A percentile compares a stretch with the other conserved stretches of the same genome.
These are phyloP conservation scores for Neuroscelio doddi DNA, from an alignment of 2,888 invertebrate species.

Conservation along the genomic window DNA sequence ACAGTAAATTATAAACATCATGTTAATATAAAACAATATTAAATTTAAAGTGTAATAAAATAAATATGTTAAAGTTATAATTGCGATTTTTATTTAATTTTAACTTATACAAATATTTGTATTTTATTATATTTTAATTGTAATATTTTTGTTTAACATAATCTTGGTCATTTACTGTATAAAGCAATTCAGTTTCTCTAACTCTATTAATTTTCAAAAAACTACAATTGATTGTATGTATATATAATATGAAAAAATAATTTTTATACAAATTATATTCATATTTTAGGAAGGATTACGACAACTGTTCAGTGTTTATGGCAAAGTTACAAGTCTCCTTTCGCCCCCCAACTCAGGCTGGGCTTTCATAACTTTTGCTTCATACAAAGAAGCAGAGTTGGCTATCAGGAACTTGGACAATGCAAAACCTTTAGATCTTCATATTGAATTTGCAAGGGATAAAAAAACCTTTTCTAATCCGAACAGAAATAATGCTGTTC, in stretches of 20 bases:
- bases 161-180: too few species aligned
- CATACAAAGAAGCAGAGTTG: conserved; percentile 56
- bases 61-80: too few species aligned
- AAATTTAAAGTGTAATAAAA: too few species aligned
- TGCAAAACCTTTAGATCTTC: conserved; percentile 54
- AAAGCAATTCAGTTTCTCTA: too few species aligned
- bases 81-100: too few species aligned
- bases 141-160: background rate
- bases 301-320: conserved; percentile 25
- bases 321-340: conserved; percentile 18
- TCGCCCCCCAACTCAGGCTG: conserved; percentile 14
- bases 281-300: conserved; percentile 29
- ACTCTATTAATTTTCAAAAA: too few species aligned
- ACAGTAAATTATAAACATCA: background rate
- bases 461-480: conserved; percentile 11
- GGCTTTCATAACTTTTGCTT: conserved; percentile 22
- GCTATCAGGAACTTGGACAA: conserved; percentile 58
- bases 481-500: too few species aligned
- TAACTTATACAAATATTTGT: too few species aligned
- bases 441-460: conserved; percentile 54
- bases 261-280: background rate
- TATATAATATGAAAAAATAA: background rate
- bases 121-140: too few species aligned
- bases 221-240: background rate
- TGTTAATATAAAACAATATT: too few species aligned